These are phyloP conservation scores for Neostethus bicornis DNA, from an alignment of 2,797 vertebrate species.

Conservation along the genomic window DNA sequence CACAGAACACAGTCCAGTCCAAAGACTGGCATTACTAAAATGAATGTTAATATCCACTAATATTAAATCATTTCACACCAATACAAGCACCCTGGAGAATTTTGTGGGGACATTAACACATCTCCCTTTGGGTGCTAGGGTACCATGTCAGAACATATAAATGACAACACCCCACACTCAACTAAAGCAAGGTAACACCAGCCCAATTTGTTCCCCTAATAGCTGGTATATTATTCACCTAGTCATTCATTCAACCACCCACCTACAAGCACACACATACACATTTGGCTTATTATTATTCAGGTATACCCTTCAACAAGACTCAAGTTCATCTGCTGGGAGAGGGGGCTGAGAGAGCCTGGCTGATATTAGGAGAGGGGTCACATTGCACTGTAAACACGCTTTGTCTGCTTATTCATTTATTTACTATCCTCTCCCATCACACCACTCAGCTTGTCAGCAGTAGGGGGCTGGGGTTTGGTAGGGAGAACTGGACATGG, in stretches of 20 bases:
- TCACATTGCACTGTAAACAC: slow-evolving; percentile 80
- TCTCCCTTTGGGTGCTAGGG: slow-evolving; percentile 60
- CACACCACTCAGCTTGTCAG: slow-evolving; percentile 70
- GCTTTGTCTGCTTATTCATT: slow-evolving; percentile 81
- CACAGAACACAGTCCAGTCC: no score
- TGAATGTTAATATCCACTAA: neutral
- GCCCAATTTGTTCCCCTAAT: slow-evolving; percentile 79
- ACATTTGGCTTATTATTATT: slow-evolving; percentile 69
- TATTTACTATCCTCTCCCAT: slow-evolving; percentile 75
- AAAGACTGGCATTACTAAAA: neutral
- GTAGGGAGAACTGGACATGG: slow-evolving; percentile 25
- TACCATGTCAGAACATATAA: slow-evolving; percentile 76
- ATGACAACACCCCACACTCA: slow-evolving; percentile 71
- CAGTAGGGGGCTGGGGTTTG: slow-evolving; percentile 41
- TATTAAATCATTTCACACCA: slow-evolving; percentile 6
- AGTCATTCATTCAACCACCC: slow-evolving; percentile 60
- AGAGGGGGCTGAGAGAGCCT: slow-evolving; percentile 66
- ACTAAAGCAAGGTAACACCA: slow-evolving; percentile 60
- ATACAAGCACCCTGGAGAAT: neutral
- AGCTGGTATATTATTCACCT: slow-evolving; percentile 78
- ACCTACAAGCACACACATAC: slow-evolving; percentile 39
- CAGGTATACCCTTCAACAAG: slow-evolving; percentile 78
- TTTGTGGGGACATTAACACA: slow-evolving; percentile 26
- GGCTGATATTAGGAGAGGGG: slow-evolving; percentile 76
- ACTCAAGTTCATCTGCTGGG: slow-evolving; percentile 77